Percentiles rank a stretch among this genome's conserved stretches.
Conservation (phyloP, 2,797 vertebrate genomes). For the Euphonia xanthogaster region DNA sequence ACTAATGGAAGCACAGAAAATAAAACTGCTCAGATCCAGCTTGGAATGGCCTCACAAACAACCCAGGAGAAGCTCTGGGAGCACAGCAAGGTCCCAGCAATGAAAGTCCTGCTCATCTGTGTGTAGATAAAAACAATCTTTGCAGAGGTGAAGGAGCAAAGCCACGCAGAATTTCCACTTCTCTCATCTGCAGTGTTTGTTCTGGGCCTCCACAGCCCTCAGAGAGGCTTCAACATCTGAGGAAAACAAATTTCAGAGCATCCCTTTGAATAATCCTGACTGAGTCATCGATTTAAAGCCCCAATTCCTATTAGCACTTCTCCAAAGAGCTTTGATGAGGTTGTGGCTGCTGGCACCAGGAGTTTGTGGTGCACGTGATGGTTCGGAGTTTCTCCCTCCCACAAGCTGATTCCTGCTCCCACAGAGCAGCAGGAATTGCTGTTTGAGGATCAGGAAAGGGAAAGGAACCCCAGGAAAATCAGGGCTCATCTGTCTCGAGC, state of each 20-base stretch:
- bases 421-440: not conserved
- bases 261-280: slow-evolving; percentile 50
- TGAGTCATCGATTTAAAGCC: slow-evolving; percentile 62
- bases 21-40: not conserved
- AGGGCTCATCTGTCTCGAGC: not conserved
- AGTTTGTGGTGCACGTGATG: not conserved
- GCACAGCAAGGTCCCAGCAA: slow-evolving; percentile 20
- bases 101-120: slow-evolving; percentile 37
- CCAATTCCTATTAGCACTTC: slow-evolving; percentile 67
- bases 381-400: slow-evolving; percentile 27
- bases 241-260: slow-evolving; percentile 49
- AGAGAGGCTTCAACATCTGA: slow-evolving; percentile 9
- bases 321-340: slow-evolving; percentile 53
- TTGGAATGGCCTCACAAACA: slow-evolving; percentile 36
- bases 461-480: not conserved
- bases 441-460: not conserved
- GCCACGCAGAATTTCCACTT: not conserved
- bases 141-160: slow-evolving; percentile 24
- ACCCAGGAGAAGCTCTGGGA: not conserved
- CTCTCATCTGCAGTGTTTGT: slow-evolving; percentile 41
- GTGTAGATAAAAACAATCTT: slow-evolving; percentile 35
- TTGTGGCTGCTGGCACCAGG: slow-evolving; percentile 47
- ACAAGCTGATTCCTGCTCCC: not conserved
- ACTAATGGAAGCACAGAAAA: not conserved
- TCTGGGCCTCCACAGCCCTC: not conserved